phyloP scores from a whole-genome alignment of 2,113 vertebrate species.

The Vulpes ferrilata region DNA sequence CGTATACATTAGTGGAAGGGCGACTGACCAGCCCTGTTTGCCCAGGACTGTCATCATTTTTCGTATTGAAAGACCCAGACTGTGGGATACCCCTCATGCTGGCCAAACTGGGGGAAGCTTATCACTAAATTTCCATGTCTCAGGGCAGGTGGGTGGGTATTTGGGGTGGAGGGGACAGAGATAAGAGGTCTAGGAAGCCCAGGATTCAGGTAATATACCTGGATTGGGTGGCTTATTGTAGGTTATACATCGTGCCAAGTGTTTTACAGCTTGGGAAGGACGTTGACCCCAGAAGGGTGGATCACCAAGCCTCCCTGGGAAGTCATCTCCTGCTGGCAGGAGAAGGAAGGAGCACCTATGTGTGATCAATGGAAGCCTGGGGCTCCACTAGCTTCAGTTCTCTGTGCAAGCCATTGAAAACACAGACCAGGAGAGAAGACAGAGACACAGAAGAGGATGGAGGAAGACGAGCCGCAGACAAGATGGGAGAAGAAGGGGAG shows the following conservation, averaged over 20 bases:
- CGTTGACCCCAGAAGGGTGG: accelerated
- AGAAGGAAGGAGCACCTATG: background rate
- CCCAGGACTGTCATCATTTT: background rate
- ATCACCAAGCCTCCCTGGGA: accelerated
- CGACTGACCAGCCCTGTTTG: background rate
- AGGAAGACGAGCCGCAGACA: background rate
- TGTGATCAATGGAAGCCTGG: background rate
- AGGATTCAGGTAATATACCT: background rate
- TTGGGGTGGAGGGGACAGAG: too few relatives aligned
- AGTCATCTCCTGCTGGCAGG: background rate
- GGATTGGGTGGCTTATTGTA: background rate
- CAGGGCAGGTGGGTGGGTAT: too few relatives aligned
- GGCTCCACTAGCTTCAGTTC: background rate
- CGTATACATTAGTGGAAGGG: background rate
- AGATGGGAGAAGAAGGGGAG: background rate
- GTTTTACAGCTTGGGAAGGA: background rate
- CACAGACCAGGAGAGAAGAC: background rate
- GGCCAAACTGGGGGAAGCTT: background rate
- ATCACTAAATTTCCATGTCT: too few relatives aligned
- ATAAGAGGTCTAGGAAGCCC: background rate
- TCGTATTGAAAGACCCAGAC: background rate
- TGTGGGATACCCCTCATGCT: background rate
- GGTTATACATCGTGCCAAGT: background rate
- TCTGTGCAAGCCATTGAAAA: background rate
- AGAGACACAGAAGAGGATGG: background rate